phyloP scores from a whole-genome alignment of 2,113 vertebrate genomes.

The Hyperopisus bebe region DNA sequence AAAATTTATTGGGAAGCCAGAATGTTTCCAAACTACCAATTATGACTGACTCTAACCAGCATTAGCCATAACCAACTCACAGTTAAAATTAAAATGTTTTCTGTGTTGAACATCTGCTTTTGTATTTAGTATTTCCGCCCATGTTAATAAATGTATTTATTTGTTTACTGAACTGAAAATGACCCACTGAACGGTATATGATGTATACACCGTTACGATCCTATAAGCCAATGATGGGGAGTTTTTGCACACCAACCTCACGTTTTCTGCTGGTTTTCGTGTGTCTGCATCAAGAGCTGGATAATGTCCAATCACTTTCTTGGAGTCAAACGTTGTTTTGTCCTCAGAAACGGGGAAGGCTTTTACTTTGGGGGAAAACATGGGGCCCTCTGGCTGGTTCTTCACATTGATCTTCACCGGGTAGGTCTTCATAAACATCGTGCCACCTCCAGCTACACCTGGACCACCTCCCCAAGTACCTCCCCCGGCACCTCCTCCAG shows the following conservation, averaged over 20 bases:
- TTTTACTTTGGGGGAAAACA: slow-evolving; percentile 64
- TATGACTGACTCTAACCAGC: not conserved
- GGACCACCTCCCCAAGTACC: not conserved
- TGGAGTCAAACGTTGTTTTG: slow-evolving; percentile 30
- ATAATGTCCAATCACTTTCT: slow-evolving; percentile 57
- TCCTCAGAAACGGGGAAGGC: slow-evolving; percentile 59
- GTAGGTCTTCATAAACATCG: slow-evolving; percentile 40
- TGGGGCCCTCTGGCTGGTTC: slow-evolving; percentile 71
- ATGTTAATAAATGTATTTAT: not conserved
- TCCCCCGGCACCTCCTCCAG: not conserved
- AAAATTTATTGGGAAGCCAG: not conserved
- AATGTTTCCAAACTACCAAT: not conserved
- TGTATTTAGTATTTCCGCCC: not conserved
- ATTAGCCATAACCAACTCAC: not conserved
- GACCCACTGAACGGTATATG: not conserved
- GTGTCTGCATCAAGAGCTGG: slow-evolving; percentile 75
- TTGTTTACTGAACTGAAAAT: not conserved
- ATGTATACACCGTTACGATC: not conserved
- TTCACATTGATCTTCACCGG: slow-evolving; percentile 64
- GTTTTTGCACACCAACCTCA: slow-evolving; percentile 61
- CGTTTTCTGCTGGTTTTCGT: slow-evolving; percentile 62
- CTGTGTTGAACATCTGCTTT: not conserved
- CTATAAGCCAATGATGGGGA: not conserved
- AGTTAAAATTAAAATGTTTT: not conserved
- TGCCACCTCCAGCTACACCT: not conserved